phyloP scores from a whole-genome alignment of 2,113 vertebrate species.

The Morone chrysops region DNA sequence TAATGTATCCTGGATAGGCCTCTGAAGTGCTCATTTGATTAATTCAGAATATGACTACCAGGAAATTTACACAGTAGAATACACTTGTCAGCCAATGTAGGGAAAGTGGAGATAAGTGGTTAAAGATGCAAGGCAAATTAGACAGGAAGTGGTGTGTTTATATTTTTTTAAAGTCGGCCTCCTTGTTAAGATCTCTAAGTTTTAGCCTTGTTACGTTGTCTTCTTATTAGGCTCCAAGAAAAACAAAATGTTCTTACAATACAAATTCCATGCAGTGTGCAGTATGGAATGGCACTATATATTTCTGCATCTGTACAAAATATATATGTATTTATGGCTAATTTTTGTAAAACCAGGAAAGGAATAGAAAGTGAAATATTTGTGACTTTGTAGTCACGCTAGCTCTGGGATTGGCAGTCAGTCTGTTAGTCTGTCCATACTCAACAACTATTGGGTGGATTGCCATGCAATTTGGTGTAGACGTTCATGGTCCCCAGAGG shows the following conservation, averaged over 20 bases:
- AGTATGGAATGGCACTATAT: not conserved
- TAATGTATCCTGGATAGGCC: conserved; percentile 3
- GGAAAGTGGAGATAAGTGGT: not conserved
- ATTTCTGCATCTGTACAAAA: not conserved
- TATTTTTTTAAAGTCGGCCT: not conserved
- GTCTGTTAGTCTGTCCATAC: not conserved
- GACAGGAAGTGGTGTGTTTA: conserved; percentile 23
- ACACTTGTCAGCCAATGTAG: not conserved
- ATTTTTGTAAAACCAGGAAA: not conserved
- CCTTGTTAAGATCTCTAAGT: too few species aligned
- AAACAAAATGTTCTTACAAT: too few species aligned
- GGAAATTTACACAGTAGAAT: conserved; percentile 5
- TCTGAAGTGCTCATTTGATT: conserved; percentile 46
- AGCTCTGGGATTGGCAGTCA: not conserved
- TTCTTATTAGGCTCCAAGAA: too few species aligned
- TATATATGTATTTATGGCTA: not conserved
- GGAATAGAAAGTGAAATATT: too few species aligned
- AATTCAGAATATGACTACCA: conserved; percentile 32
- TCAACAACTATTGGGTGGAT: not conserved
- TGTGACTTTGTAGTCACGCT: not conserved
- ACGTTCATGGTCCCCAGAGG: not conserved
- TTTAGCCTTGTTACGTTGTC: too few species aligned
- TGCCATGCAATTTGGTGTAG: not conserved
- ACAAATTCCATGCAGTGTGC: not conserved
- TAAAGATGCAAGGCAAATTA: not conserved